Percentiles rank a stretch among this genome's conserved stretches.
Evolutionary conservation across 2,888 invertebrate species (phyloP).

Genomic region (Andrena praecox): DNA sequence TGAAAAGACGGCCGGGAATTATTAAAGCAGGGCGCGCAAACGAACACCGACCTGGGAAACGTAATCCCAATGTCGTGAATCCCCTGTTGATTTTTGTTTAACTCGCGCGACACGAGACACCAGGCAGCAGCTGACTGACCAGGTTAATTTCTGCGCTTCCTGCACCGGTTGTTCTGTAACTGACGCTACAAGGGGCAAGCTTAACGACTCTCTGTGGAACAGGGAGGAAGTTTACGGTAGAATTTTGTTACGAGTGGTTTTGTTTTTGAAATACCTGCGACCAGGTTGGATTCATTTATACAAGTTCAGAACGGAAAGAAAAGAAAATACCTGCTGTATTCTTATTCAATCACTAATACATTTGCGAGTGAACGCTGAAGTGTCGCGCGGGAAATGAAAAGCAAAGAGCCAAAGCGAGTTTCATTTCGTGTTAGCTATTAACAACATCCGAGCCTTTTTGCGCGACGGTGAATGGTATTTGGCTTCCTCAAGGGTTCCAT

Average conservation of each 20-base stretch:
- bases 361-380: neutral
- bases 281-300: no score
- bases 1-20: slow-evolving; percentile 33
- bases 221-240: no score
- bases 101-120: neutral
- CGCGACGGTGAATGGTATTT: neutral
- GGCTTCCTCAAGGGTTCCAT: neutral
- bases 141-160: neutral
- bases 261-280: no score
- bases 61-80: slow-evolving; percentile 7
- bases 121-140: neutral
- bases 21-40: slow-evolving; percentile 38
- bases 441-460: neutral
- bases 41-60: slow-evolving; percentile 9
- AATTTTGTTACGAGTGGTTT: no score
- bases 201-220: neutral
- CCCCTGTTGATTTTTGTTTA: slow-evolving; percentile 45
- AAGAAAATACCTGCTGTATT: no score
- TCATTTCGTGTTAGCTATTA: neutral
- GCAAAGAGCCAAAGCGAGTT: neutral
- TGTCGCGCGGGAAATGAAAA: neutral
- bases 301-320: no score
- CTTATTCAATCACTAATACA: neutral
- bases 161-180: no score
- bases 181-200: neutral